Conservation (phyloP, 2,113 vertebrate genomes). For the Tachycineta bicolor region DNA sequence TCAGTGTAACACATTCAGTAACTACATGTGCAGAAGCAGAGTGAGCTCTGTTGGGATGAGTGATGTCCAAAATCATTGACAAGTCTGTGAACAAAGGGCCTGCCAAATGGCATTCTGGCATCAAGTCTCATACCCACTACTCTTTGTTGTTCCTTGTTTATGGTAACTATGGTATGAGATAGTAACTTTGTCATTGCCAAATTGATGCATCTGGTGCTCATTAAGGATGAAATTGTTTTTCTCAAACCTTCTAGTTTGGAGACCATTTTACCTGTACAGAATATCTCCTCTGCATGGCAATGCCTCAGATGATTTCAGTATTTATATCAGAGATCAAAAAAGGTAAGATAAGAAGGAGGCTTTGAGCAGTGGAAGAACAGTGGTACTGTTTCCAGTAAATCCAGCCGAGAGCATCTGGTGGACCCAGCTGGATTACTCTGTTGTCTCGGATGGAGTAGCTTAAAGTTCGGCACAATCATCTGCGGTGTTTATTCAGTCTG, state of each 20-base stretch:
- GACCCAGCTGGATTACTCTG: background rate
- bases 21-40: background rate
- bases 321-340: background rate
- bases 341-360: background rate
- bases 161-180: background rate
- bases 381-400: background rate
- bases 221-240: background rate
- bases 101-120: background rate
- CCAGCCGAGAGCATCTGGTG: background rate
- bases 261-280: rapidly evolving
- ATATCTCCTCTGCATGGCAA: background rate
- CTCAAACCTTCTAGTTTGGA: background rate
- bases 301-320: background rate
- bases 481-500: background rate
- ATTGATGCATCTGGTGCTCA: background rate
- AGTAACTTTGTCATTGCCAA: background rate
- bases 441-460: background rate
- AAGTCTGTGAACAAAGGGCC: background rate
- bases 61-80: background rate
- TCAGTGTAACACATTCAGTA: background rate
- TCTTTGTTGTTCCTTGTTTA: background rate
- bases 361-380: background rate
- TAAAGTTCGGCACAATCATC: background rate
- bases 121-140: background rate
- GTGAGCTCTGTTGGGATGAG: background rate